Percentiles rank a stretch among this genome's conserved stretches.
These are phyloP conservation scores for Tenualosa thibaudeaui DNA, from an alignment of 2,797 vertebrate species.

Conservation along the genomic window DNA sequence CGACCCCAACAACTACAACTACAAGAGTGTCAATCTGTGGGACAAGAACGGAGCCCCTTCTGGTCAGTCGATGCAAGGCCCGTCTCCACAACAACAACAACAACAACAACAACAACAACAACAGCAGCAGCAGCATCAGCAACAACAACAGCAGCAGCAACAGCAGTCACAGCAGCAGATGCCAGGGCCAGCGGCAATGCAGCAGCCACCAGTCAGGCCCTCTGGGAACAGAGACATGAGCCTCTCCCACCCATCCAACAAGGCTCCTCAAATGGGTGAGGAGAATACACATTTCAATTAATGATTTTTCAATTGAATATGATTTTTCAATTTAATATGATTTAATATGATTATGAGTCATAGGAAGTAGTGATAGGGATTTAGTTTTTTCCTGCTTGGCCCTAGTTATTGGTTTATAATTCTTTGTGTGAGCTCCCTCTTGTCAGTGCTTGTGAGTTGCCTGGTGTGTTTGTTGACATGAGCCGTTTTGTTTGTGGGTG, in stretches of 20 bases:
- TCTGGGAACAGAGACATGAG: slow-evolving; percentile 69
- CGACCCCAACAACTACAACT: slow-evolving; percentile 92
- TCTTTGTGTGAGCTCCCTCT: background rate
- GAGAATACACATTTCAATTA: background rate
- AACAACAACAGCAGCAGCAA: slow-evolving; percentile 61
- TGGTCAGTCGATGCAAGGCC: slow-evolving; percentile 62
- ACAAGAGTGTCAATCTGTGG: slow-evolving; percentile 97
- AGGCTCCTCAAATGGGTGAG: slow-evolving; percentile 68
- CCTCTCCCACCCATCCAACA: slow-evolving; percentile 65
- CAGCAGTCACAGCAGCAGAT: slow-evolving; percentile 27
- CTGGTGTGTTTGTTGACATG: background rate
- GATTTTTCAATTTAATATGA: too few relatives aligned
- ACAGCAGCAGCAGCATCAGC: slow-evolving; percentile 34
- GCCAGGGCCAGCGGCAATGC: slow-evolving; percentile 55
- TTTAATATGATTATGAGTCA: too few relatives aligned
- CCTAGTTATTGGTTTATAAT: background rate
- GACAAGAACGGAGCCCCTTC: slow-evolving; percentile 84
- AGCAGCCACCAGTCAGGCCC: slow-evolving; percentile 67
- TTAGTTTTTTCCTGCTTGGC: background rate
- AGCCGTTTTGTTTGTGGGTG: background rate
- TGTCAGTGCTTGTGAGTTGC: background rate
- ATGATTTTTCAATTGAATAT: background rate
- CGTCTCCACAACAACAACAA: background rate
- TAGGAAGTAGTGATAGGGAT: background rate
- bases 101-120: background rate